Conservation (phyloP, 1,140 invertebrate species). For the Augochlora pura region DNA sequence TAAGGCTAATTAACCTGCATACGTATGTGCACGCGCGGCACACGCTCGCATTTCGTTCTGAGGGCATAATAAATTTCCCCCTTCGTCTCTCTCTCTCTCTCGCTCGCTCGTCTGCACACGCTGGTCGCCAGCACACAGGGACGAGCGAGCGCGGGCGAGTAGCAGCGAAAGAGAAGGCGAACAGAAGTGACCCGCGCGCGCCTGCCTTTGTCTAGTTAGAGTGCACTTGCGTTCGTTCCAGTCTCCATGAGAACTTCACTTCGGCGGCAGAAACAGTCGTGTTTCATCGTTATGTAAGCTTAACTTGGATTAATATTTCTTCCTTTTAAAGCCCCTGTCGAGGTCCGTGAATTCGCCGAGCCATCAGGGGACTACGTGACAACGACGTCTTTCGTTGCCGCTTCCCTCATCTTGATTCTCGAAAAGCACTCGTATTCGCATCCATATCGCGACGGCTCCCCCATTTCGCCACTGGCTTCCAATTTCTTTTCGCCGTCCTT, state of each 20-base stretch:
- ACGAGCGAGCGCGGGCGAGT: too few species aligned
- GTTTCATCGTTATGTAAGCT: slow-evolving; percentile 50
- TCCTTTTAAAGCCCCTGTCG: slow-evolving; percentile 42
- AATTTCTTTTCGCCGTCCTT: slow-evolving; percentile 13
- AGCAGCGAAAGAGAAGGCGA: not conserved
- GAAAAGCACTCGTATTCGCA: slow-evolving; percentile 23
- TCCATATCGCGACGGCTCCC: slow-evolving; percentile 19
- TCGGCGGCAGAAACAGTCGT: slow-evolving; percentile 35
- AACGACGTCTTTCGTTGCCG: slow-evolving; percentile 24
- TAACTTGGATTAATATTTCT: slow-evolving; percentile 57
- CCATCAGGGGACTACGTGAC: slow-evolving; percentile 39
- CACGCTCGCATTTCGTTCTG: not conserved
- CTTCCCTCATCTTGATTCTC: slow-evolving; percentile 30
- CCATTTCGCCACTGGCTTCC: slow-evolving; percentile 10
- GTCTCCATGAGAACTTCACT: slow-evolving; percentile 27
- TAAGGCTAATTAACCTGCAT: slow-evolving; percentile 44
- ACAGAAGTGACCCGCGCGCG: slow-evolving; percentile 14
- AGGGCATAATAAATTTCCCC: slow-evolving; percentile 25
- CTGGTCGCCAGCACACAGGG: not conserved
- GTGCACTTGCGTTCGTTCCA: slow-evolving; percentile 5
- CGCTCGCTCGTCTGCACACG: too few species aligned
- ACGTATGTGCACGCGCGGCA: slow-evolving; percentile 3
- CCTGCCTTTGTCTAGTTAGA: slow-evolving; percentile 36
- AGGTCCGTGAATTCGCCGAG: slow-evolving; percentile 36
- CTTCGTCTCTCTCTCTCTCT: not conserved